Conservation (phyloP, 2,113 vertebrate species). For the Bombycilla garrulus region DNA sequence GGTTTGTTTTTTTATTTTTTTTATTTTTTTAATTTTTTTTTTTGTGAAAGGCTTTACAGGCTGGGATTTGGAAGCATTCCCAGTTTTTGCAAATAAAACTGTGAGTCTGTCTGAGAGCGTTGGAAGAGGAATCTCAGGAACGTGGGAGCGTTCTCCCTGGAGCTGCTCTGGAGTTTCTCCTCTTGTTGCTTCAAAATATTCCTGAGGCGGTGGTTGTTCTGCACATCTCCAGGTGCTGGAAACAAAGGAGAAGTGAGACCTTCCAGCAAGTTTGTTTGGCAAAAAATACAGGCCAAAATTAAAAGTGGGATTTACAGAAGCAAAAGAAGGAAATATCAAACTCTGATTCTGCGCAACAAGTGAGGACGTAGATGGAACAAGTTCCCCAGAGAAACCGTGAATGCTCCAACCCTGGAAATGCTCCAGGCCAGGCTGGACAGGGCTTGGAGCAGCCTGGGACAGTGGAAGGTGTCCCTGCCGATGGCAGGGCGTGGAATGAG, state of each 20-base stretch:
- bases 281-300: not conserved
- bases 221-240: not conserved
- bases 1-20: not conserved
- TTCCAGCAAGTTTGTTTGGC: not conserved
- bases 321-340: not conserved
- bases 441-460: not conserved
- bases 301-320: not conserved
- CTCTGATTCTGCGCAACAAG: accelerated
- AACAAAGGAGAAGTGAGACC: not conserved
- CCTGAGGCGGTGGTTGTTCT: not conserved
- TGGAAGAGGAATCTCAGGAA: constrained; percentile 61
- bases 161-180: constrained; percentile 35
- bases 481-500: not conserved
- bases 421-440: accelerated
- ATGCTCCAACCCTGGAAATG: not conserved
- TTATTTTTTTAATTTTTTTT: not conserved
- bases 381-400: not conserved
- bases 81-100: constrained; percentile 66
- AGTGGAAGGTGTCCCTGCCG: not conserved
- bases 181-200: not conserved
- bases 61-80: constrained; percentile 60
- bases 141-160: constrained; percentile 29
- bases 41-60: constrained; percentile 36
- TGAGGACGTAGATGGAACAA: not conserved
- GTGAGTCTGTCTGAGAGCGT: constrained; percentile 42